Base-by-base conservation (phyloP, 2,888 invertebrate species). In the Spisula solida region DNA sequence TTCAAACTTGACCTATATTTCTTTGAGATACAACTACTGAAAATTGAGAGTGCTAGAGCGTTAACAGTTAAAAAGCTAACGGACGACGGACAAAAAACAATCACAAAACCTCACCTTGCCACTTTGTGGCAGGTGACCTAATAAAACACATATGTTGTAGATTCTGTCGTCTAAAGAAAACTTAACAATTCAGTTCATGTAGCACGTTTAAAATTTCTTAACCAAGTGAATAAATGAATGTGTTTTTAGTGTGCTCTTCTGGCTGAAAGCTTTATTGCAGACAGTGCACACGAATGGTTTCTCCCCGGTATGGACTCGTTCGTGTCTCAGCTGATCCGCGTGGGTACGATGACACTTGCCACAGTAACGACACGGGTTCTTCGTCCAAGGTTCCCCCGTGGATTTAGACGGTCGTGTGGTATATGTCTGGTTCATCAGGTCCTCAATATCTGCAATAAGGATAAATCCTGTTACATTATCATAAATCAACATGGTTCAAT, bases 231-330 rank as follows among this genome's bases (percentile, higher is more conserved):
- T 41, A 16, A 56, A 25, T 1, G 41, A 8, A 47, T 86, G 86
- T 34, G 82, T 18, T n/a, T 82, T 86, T 5, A 86, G 81, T 25
- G 81, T 86, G 81, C 82, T 86, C 34, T 86, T 86, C 41, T 56
- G 82, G 12, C 47, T 47, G 56, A 86, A 86, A 10, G 81, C 34
- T 41, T 86, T 86, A 10, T 20, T 14, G n/a, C 86, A 86, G 0
- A 88, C 34, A 47, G n/a, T n/a, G 80, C 87, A 88, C 14, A 70
- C 80, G 18, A 80, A 84, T 5, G 83, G 87, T 31, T 88, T 88
- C 29, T 88, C 87, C 20, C 87, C 87, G 0, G 87, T 88, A 66
- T 88, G 87, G 6, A 79, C 79, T 29, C 87, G 56, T n/a, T 83
- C 84, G 20, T 83, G 87, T 8, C 56, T 12, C 8, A 60, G 34